Conservation (phyloP, 2,797 vertebrate genomes). For the Eutrigla gurnardus region DNA sequence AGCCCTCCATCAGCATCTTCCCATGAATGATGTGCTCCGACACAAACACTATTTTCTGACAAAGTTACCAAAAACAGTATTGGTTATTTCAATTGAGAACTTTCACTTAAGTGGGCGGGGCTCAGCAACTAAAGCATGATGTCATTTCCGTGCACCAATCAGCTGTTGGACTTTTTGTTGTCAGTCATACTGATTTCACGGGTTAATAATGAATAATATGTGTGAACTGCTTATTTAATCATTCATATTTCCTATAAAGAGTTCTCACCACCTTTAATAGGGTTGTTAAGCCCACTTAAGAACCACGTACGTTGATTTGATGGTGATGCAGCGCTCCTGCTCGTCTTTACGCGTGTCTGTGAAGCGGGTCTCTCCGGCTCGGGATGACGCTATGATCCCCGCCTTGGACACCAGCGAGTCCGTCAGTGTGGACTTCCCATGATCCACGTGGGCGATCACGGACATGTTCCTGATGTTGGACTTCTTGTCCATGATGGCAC, state of each 20-base stretch:
- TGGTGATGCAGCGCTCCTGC: constrained; percentile 97
- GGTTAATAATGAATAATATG: neutral
- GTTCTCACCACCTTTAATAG: neutral
- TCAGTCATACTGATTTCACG: neutral
- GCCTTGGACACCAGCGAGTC: constrained; percentile 96
- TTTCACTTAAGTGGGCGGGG: neutral
- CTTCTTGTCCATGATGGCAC: constrained; percentile 98
- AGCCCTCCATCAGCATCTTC: neutral
- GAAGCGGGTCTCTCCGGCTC: constrained; percentile 94
- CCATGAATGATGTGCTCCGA: neutral
- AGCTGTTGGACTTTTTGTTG: too few relatives aligned
- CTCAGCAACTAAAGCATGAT: neutral
- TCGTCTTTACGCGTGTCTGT: constrained; percentile 96
- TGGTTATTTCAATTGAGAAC: too few relatives aligned
- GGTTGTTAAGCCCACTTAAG: neutral
- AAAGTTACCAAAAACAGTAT: too few relatives aligned
- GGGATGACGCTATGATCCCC: constrained; percentile 91
- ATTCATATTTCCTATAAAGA: neutral
- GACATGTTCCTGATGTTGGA: constrained; percentile 98
- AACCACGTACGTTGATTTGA: constrained; percentile 93
- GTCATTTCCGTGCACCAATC: neutral
- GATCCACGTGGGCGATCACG: constrained; percentile 95
- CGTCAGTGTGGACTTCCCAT: constrained; percentile 94
- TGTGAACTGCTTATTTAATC: too few relatives aligned
- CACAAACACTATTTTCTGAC: neutral